These are phyloP conservation scores for Drosophila melanica DNA, from an alignment of 1,140 invertebrate genomes.

Conservation along the genomic window DNA sequence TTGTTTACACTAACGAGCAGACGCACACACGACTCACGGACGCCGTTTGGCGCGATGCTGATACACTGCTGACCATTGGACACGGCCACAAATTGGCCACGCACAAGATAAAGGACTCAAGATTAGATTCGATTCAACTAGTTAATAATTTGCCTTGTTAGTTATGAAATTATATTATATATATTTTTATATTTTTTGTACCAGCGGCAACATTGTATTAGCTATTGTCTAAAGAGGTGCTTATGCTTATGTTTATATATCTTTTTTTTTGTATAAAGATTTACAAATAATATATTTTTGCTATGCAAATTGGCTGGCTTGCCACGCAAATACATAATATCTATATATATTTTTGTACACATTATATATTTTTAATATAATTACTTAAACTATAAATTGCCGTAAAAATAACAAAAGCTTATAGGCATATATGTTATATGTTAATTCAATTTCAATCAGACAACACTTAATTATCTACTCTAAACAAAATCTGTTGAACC, in stretches of 20 bases:
- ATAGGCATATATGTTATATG: too few relatives aligned
- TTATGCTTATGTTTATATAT: background rate
- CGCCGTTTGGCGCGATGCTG: slow-evolving; percentile 49
- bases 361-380: background rate
- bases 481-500: background rate
- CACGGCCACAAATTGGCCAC: slow-evolving; percentile 57
- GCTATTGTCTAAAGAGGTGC: background rate
- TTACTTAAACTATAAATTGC: background rate
- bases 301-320: background rate
- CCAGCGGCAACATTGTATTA: background rate
- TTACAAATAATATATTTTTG: background rate
- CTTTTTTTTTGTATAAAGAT: too few relatives aligned
- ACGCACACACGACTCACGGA: slow-evolving; percentile 58
- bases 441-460: too few relatives aligned
- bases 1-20: slow-evolving; percentile 52
- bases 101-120: slow-evolving; percentile 36
- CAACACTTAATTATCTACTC: too few relatives aligned
- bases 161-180: slow-evolving; percentile 1
- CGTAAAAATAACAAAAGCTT: too few relatives aligned
- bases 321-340: background rate
- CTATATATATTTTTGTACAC: background rate
- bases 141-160: background rate
- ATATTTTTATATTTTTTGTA: background rate
- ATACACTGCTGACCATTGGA: slow-evolving; percentile 63
- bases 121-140: background rate